A percentile compares a stretch with the other conserved stretches of the same genome.
Evolutionary conservation across 2,797 vertebrate species (phyloP).

Genomic region (Lateolabrax maculatus): DNA sequence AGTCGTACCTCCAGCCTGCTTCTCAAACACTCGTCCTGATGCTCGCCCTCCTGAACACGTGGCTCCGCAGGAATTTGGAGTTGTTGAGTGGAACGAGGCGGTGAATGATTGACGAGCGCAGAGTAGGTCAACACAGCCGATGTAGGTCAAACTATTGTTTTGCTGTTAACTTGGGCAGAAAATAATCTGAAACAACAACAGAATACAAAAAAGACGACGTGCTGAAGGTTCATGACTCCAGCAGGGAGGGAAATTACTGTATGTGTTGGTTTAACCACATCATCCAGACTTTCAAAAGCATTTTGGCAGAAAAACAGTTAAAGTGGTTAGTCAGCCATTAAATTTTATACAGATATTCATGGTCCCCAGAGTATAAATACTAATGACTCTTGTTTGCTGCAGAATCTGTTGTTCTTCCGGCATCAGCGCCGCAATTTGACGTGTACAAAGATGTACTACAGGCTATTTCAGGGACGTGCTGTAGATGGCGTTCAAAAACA

Average conservation of each 20-base stretch:
- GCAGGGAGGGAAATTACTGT: not conserved
- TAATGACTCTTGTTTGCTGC: too few species aligned
- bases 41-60: not conserved
- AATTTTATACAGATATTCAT: not conserved
- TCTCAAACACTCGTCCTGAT: not conserved
- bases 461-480: too few species aligned
- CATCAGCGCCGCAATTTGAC: too few species aligned
- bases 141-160: conserved; percentile 11
- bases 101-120: conserved; percentile 25
- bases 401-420: too few species aligned
- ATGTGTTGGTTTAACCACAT: not conserved
- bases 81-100: not conserved
- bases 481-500: too few species aligned
- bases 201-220: not conserved
- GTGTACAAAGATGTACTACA: too few species aligned
- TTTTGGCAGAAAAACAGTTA: too few species aligned
- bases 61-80: not conserved
- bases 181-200: conserved; percentile 6
- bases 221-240: not conserved
- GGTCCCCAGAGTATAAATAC: not conserved
- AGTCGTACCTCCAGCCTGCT: not conserved
- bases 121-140: not conserved
- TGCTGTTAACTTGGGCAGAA: not conserved
- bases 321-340: not conserved
- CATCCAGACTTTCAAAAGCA: not conserved